These are phyloP conservation scores for Pleuronectes platessa DNA, from an alignment of 2,113 vertebrate genomes.

Conservation along the genomic window DNA sequence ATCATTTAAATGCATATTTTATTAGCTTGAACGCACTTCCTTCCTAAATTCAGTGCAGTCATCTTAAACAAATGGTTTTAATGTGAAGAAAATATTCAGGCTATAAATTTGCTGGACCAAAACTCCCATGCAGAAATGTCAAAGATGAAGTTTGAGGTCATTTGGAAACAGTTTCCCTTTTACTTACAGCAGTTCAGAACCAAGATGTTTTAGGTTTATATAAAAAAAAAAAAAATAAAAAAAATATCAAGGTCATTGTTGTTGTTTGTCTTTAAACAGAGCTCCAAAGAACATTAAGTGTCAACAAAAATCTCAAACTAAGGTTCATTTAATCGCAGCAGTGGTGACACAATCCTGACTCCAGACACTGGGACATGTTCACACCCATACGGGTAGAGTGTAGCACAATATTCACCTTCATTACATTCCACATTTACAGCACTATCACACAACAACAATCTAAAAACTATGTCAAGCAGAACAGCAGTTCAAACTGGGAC, in stretches of 20 bases:
- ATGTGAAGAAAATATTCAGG: background rate
- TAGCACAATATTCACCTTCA: conserved; percentile 6
- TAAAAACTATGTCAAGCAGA: background rate
- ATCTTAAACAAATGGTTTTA: background rate
- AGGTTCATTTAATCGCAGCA: background rate
- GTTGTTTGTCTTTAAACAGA: too few relatives aligned
- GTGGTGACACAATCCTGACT: background rate
- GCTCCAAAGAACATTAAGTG: too few relatives aligned
- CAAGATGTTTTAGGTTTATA: too few relatives aligned
- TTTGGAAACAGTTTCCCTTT: too few relatives aligned
- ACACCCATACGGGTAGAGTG: background rate
- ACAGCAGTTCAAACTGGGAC: conserved; percentile 43
- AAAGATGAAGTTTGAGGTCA: too few relatives aligned
- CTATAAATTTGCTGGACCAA: background rate
- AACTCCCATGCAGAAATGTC: background rate
- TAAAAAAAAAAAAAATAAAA: too few relatives aligned
- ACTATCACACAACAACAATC: background rate
- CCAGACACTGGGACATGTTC: background rate
- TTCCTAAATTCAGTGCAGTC: too few relatives aligned
- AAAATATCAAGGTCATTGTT: too few relatives aligned
- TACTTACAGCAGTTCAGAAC: too few relatives aligned
- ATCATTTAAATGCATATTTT: too few relatives aligned
- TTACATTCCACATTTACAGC: conserved; percentile 3
- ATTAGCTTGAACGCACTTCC: too few relatives aligned
- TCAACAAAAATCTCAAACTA: too few relatives aligned